These are phyloP conservation scores for Columba guinea DNA, from an alignment of 2,797 vertebrate species.

Conservation along the genomic window DNA sequence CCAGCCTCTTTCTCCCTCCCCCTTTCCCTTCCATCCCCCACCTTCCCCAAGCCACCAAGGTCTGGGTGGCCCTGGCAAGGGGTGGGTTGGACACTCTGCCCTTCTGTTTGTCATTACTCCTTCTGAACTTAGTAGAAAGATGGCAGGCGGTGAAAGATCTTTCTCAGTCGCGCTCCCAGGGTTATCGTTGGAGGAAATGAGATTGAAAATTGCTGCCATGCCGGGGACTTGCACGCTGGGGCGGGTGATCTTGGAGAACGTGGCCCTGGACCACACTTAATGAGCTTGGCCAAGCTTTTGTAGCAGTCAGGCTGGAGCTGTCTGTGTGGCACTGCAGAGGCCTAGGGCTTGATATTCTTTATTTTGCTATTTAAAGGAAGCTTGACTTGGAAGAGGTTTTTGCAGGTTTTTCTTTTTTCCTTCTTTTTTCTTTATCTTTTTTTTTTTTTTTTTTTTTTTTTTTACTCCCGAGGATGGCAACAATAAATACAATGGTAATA, in stretches of 20 bases:
- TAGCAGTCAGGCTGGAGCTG: background rate
- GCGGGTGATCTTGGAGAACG: background rate
- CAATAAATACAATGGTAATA: background rate
- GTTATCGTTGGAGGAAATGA: background rate
- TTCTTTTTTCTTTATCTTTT: background rate
- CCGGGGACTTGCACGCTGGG: background rate
- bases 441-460: too few relatives aligned
- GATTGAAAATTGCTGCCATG: background rate
- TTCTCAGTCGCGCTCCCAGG: background rate
- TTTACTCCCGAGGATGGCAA: background rate
- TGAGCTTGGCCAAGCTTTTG: background rate
- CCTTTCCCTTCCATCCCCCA: background rate
- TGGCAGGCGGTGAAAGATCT: background rate
- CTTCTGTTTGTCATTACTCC: conserved; percentile 37
- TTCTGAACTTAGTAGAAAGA: background rate
- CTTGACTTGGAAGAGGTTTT: background rate
- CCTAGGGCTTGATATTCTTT: background rate
- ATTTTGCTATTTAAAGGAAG: background rate
- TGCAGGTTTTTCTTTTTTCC: background rate
- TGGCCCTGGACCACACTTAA: background rate
- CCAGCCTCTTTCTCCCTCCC: background rate
- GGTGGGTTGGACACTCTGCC: background rate
- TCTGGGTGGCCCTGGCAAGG: background rate
- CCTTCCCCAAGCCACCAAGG: background rate
- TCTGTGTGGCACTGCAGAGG: background rate